Base-by-base conservation (phyloP, 23 tunicate species). In the Phallusia fumigata region DNA sequence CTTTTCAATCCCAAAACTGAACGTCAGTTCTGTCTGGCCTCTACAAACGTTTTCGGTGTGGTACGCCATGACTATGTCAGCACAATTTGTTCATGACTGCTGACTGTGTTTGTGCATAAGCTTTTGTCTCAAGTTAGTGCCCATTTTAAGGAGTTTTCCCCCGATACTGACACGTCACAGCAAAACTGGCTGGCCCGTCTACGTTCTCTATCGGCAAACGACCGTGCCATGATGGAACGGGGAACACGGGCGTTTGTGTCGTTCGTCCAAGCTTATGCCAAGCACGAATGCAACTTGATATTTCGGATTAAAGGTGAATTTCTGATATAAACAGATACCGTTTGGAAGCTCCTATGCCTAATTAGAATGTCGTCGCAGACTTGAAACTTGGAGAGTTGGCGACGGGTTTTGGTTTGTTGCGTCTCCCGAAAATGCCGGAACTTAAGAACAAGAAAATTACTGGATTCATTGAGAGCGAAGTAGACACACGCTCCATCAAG, bases 381-480 rank as follows among this genome's bases (percentile, higher is more conserved):
- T 35, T 93, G 19, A 73, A 89, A 52, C 78, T 94, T 50, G 99
- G 99, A 65, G 91, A 86, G 64, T 85, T 93, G 6, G 99, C 99
- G 0, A 84, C 91, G 3, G 92, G 97, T 0, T 96, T 92, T 80
- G 99, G 88, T 31, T 77, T 96, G 58, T 83, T 96, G 40, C 80
- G 83, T 93, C 73, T 96, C 33, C 99, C 99, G 1, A 88, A 47
- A 80, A 92, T 96, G 99, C 93, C 95, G 0, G 99, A 96, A 81
- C 44, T 92, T 36, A 83, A 86, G 75, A 81, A 84, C 33, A 85
- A 64, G 34, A 77, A 88, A 79, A 69, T 92, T 64, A 80, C 74
- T 31, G 97, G 76, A 22, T 96, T 96, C 35, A 49, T 36, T 0
- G 64, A 79, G 3, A 28, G 85, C 40, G 86, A 85, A 5, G 87